Evolutionary conservation across 2,888 invertebrate species (phyloP).

Genomic region (Trimorus sp.): DNA sequence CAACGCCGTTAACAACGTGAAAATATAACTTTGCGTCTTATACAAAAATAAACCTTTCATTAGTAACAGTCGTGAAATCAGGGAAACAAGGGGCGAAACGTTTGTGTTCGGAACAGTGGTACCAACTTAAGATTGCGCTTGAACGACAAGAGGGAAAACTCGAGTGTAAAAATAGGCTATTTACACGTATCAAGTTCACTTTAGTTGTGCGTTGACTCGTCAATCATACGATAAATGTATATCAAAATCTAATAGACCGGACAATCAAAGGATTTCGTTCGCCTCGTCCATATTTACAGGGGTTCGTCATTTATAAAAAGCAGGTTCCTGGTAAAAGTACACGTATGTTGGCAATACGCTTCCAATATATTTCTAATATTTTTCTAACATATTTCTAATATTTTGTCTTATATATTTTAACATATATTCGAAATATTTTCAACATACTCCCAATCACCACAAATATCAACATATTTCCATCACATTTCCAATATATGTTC

Average conservation of each 20-base stretch:
- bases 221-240: slow-evolving; percentile 70
- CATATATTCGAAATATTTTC: too few relatives aligned
- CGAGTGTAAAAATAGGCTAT: slow-evolving; percentile 81
- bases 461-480: too few relatives aligned
- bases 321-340: slow-evolving; percentile 1
- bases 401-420: too few relatives aligned
- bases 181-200: slow-evolving; percentile 77
- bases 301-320: slow-evolving; percentile 46
- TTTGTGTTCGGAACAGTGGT: slow-evolving; percentile 36
- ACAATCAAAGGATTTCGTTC: slow-evolving; percentile 58
- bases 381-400: too few relatives aligned
- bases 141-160: slow-evolving; percentile 54
- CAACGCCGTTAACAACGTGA: slow-evolving; percentile 40
- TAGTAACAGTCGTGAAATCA: slow-evolving; percentile 30
- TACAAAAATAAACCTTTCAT: slow-evolving; percentile 63
- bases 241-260: slow-evolving; percentile 79
- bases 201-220: slow-evolving; percentile 78
- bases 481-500: too few relatives aligned
- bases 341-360: too few relatives aligned
- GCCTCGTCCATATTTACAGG: slow-evolving; percentile 39
- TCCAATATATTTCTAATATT: too few relatives aligned
- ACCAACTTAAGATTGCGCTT: slow-evolving; percentile 46
- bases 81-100: slow-evolving; percentile 4
- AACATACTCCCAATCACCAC: too few relatives aligned
- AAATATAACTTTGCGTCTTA: slow-evolving; percentile 57